These are phyloP conservation scores for Hydrocynus forskahlii DNA, from an alignment of 2,797 vertebrate species.

Conservation along the genomic window DNA sequence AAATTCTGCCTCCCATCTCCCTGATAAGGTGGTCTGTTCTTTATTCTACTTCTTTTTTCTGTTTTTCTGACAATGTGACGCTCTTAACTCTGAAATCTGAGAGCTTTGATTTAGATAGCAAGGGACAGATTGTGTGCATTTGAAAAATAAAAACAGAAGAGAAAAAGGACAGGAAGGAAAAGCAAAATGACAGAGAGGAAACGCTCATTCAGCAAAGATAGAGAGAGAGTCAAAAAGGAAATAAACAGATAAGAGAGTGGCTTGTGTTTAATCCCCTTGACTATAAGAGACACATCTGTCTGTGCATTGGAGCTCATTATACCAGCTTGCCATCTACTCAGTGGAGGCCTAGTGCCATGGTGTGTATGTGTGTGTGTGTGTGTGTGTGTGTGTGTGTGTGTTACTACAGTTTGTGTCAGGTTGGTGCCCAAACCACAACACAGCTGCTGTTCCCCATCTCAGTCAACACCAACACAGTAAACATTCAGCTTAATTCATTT, in stretches of 20 bases:
- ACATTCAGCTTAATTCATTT: background rate
- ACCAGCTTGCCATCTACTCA: conserved; percentile 27
- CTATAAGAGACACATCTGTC: conserved; percentile 76
- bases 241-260: background rate
- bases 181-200: background rate
- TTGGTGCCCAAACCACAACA: conserved; percentile 37
- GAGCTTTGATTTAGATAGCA: conserved; percentile 13
- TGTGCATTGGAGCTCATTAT: conserved; percentile 58
- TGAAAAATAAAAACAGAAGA: background rate
- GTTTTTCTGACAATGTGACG: background rate
- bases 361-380: conserved; percentile 19
- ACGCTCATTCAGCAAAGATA: background rate
- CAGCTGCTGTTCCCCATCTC: conserved; percentile 45
- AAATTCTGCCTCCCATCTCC: background rate
- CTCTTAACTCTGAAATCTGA: background rate
- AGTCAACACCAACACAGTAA: conserved; percentile 48
- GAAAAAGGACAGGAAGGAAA: background rate
- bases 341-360: conserved; percentile 21
- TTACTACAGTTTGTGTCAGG: background rate
- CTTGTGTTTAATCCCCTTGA: conserved; percentile 64
- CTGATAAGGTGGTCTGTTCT: background rate
- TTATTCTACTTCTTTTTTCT: background rate
- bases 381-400: conserved; percentile 22
- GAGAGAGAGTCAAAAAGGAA: background rate
- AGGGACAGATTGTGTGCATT: conserved; percentile 4